Conservation (phyloP, 2,888 invertebrate genomes). For the Auanema sp. region DNA sequence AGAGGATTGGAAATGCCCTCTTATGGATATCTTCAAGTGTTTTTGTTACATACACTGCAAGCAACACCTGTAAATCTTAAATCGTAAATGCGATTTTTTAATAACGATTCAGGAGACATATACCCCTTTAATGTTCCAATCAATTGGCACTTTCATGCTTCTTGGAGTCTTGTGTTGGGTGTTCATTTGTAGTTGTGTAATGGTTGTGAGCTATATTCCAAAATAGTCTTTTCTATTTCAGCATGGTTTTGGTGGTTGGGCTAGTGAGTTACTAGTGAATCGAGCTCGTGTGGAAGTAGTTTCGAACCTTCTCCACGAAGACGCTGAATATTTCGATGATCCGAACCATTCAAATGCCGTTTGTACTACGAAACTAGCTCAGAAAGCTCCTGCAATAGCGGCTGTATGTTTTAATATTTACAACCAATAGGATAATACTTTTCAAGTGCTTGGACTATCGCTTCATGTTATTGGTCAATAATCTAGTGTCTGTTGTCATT, state of each 20-base stretch:
- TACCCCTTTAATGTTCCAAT: too few relatives aligned
- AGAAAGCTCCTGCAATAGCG: slow-evolving; percentile 25
- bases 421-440: neutral
- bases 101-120: too few relatives aligned
- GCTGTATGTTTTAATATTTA: slow-evolving; percentile 18
- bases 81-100: too few relatives aligned
- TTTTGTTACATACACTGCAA: neutral
- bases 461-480: slow-evolving; percentile 37
- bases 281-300: slow-evolving; percentile 19
- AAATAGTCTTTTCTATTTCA: slow-evolving; percentile 3
- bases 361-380: slow-evolving; percentile 27
- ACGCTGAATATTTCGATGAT: slow-evolving; percentile 31
- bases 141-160: too few relatives aligned
- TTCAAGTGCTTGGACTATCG: slow-evolving; percentile 39
- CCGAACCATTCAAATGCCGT: slow-evolving; percentile 25
- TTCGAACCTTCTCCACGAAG: slow-evolving; percentile 21
- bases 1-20: slow-evolving; percentile 11
- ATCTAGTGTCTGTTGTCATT: slow-evolving; percentile 21
- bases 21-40: slow-evolving; percentile 5
- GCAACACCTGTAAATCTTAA: neutral
- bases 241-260: slow-evolving; percentile 32
- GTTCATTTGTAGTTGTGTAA: neutral
- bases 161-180: neutral
- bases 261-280: slow-evolving; percentile 30
- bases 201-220: too few relatives aligned